Evolutionary conservation across 2,888 invertebrate genomes (phyloP).

Genomic region (Drosophila atroscutellata): DNA sequence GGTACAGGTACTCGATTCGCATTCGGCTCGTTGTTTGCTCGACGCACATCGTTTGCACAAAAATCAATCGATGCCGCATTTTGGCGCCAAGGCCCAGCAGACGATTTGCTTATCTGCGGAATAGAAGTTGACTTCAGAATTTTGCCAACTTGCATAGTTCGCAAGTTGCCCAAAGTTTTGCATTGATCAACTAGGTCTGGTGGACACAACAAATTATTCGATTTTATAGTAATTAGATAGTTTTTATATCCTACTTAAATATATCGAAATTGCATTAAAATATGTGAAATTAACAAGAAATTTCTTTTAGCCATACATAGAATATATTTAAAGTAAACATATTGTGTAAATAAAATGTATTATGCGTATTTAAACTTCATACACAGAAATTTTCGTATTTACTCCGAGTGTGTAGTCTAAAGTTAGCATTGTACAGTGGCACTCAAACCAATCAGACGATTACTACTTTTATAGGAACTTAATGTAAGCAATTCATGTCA

Average conservation of each 20-base stretch:
- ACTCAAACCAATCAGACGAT: slow-evolving; percentile 3
- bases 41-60: slow-evolving; percentile 52
- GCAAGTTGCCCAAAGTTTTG: slow-evolving; percentile 82
- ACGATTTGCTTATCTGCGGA: slow-evolving; percentile 14
- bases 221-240: slow-evolving; percentile 16
- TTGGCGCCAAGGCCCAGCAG: slow-evolving; percentile 23
- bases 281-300: slow-evolving; percentile 8
- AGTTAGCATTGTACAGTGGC: slow-evolving; percentile 18
- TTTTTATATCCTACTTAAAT: slow-evolving; percentile 17
- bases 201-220: slow-evolving; percentile 3
- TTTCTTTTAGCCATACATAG: neutral
- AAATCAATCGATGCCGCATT: slow-evolving; percentile 52
- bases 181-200: slow-evolving; percentile 19
- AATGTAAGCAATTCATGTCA: neutral
- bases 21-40: slow-evolving; percentile 62
- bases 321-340: neutral
- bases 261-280: neutral
- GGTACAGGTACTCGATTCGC: slow-evolving; percentile 18
- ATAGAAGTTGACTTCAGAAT: slow-evolving; percentile 43
- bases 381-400: neutral
- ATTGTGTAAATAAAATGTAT: slow-evolving; percentile 41
- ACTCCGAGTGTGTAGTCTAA: neutral
- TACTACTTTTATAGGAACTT: slow-evolving; percentile 21
- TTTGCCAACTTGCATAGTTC: slow-evolving; percentile 81
- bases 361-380: neutral